phyloP scores from a whole-genome alignment of 2,888 invertebrate species.

The Carcina quercana region DNA sequence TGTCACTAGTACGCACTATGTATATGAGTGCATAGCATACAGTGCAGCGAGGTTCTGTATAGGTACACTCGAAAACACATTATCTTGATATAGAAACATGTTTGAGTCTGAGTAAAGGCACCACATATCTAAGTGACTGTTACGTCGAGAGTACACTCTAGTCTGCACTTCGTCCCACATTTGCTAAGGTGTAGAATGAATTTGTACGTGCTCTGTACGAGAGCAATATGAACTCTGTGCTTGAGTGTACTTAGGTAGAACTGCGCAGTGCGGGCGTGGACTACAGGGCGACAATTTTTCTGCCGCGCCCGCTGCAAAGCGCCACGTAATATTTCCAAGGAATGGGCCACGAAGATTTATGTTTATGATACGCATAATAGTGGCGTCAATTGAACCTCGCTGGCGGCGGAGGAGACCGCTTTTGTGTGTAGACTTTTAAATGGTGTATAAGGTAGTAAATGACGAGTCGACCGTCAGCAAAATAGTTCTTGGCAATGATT shows the following conservation, averaged over 20 bases:
- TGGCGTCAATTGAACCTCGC: constrained; percentile 37
- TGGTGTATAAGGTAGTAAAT: too few relatives aligned
- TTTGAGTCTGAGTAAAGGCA: constrained; percentile 26
- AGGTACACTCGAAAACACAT: constrained; percentile 32
- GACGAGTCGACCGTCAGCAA: too few relatives aligned
- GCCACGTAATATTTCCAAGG: constrained; percentile 34
- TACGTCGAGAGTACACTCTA: constrained; percentile 14
- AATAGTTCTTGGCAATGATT: too few relatives aligned
- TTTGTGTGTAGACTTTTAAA: constrained; percentile 30
- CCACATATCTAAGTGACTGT: constrained; percentile 21
- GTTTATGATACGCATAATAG: constrained; percentile 43
- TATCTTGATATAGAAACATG: constrained; percentile 27
- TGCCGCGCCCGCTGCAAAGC: constrained; percentile 24
- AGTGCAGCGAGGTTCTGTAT: too few relatives aligned
- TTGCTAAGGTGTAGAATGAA: constrained; percentile 15
- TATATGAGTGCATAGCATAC: too few relatives aligned
- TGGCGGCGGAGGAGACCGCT: constrained; percentile 26
- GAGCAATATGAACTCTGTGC: constrained; percentile 19
- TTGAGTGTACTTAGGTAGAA: constrained; percentile 6
- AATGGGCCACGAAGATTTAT: constrained; percentile 39
- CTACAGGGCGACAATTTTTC: constrained; percentile 29
- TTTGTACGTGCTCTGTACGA: constrained; percentile 10
- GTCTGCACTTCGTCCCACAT: constrained; percentile 1
- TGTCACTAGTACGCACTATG: too few relatives aligned
- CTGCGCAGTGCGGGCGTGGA: constrained; percentile 10